Conservation (phyloP, 2,113 vertebrate species). For the Bungarus multicinctus region DNA sequence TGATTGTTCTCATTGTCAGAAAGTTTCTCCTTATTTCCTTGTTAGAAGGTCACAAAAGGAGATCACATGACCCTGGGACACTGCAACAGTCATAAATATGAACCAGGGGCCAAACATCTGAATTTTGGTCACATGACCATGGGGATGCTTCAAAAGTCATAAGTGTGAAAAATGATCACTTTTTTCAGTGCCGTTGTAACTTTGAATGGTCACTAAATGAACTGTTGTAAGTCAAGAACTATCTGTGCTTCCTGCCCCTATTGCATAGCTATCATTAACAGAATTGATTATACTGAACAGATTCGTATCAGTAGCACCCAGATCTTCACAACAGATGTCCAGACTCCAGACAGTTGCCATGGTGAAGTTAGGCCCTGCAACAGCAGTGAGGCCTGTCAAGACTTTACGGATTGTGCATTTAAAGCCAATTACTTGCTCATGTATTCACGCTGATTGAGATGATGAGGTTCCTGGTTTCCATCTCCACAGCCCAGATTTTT, state of each 20-base stretch:
- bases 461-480: constrained; percentile 39
- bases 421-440: constrained; percentile 32
- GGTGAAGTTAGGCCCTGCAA: neutral
- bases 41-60: neutral
- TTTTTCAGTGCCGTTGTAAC: no score
- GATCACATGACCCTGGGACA: neutral
- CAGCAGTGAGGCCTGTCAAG: neutral
- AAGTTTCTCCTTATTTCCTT: no score
- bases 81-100: no score
- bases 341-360: neutral
- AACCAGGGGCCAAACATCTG: no score
- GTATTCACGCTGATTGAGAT: constrained; percentile 27
- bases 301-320: neutral
- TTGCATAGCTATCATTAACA: neutral
- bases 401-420: neutral
- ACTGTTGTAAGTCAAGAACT: neutral
- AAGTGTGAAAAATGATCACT: no score
- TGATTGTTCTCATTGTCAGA: no score
- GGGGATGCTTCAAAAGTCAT: no score
- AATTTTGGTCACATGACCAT: no score
- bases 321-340: neutral
- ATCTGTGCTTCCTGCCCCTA: neutral
- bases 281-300: neutral
- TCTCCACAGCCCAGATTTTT: constrained; percentile 35
- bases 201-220: neutral